Percentiles rank a stretch among this genome's conserved stretches.
These are phyloP conservation scores for Sorex araneus DNA, from an alignment of 2,113 vertebrate species.

Conservation along the genomic window DNA sequence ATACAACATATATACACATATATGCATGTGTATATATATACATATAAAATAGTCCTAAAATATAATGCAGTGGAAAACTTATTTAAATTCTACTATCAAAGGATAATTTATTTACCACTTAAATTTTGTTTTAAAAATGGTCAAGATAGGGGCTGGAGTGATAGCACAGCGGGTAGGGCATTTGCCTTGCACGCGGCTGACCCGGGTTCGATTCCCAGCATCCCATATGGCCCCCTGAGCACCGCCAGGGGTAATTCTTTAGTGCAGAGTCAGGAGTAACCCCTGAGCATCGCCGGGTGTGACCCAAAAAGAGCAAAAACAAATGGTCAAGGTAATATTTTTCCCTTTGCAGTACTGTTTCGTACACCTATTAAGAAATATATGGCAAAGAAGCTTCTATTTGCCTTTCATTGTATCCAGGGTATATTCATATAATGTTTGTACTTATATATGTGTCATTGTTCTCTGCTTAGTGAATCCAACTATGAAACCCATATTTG, in stretches of 20 bases:
- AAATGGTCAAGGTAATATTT: slow-evolving; percentile 1
- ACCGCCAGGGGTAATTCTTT: no score
- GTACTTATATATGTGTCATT: slow-evolving; percentile 48
- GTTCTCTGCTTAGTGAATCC: slow-evolving; percentile 46
- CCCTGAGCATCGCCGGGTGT: no score
- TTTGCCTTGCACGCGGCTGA: no score
- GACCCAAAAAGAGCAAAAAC: no score
- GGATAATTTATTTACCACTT: slow-evolving; percentile 26
- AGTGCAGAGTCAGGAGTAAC: no score
- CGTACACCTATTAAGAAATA: slow-evolving; percentile 16
- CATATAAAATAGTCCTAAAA: slow-evolving; percentile 43
- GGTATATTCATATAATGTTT: slow-evolving; percentile 40
- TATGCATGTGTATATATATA: no score
- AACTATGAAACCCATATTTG: slow-evolving; percentile 51
- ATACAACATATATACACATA: no score
- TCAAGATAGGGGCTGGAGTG: no score
- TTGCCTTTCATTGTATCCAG: slow-evolving; percentile 42
- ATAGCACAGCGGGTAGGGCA: no score
- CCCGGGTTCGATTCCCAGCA: no score
- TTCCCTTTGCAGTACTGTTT: slow-evolving; percentile 38
- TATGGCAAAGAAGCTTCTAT: background rate
- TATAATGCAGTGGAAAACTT: slow-evolving; percentile 43
- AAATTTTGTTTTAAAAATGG: background rate
- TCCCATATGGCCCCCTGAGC: no score
- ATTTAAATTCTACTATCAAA: slow-evolving; percentile 52